Base-by-base conservation (phyloP, 2,888 invertebrate genomes). In the Mycalesis mineus region DNA sequence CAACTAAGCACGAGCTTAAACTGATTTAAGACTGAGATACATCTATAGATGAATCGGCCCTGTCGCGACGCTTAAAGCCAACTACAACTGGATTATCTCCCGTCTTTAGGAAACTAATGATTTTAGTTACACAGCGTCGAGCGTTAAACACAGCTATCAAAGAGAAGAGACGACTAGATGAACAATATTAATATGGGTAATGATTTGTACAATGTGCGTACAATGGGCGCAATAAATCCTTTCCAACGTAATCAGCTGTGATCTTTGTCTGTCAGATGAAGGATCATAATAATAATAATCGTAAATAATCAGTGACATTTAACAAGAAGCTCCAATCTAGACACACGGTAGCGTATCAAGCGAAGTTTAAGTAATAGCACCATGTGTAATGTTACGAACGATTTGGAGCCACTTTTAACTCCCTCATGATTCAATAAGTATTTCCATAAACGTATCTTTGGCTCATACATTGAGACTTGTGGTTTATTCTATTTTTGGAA, bases 1-100 rank as follows among this genome's bases (percentile, higher is more conserved):
- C 29, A 13, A 44, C 14, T 29, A 44, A 44, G 29, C 31, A 4
- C 13, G 9, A 41, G 17, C 36, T 36, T 55, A 55, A 55, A 44
- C 36, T 31, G 40, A 57, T 51, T 57, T 52, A 57, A 36, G 39
- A 47, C 37, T 40, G 39, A 52, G 47, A 42, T 52, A 51, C 33
- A 53, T 47, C 29, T 49, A 54, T 55, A 37, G 49, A 60, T 50
- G 54, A 54, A 54, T 60, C 37, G 45, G 45, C 41, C 36, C 31
- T 61, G 51, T 57, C 51, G 40, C 52, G 44, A 55, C 60, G 51
- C 54, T 58, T 55, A 51, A 45, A 62, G 62, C 22, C 40, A 36
- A 55, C 58, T 61, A 70, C 70, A 75, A 77, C 72, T 68, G 65
- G 73, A 74, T 74, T 73, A 75, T 68, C 71, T 64, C 53, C 58